Conservation (phyloP, 2,888 invertebrate genomes). For the Pelosia muscerda region DNA sequence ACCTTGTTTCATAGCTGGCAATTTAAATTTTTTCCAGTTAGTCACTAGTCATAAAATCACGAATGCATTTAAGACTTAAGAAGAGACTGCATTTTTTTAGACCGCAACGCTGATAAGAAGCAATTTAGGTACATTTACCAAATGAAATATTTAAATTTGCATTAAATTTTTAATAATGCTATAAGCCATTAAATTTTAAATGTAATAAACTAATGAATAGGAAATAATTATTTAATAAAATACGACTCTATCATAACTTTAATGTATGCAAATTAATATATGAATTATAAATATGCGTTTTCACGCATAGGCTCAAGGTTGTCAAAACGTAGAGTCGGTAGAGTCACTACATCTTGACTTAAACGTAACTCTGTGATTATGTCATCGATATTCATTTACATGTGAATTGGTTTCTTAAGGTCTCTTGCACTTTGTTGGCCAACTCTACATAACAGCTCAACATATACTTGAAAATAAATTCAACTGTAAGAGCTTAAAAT, state of each 20-base stretch:
- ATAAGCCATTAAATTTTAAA: neutral
- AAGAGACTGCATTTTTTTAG: neutral
- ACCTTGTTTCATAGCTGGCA: constrained; percentile 39
- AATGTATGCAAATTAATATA: constrained; percentile 42
- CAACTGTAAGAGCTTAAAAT: neutral
- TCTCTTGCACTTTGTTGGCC: constrained; percentile 12
- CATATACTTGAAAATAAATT: neutral
- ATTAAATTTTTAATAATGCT: neutral
- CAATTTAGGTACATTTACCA: neutral
- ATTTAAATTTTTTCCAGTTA: constrained; percentile 40
- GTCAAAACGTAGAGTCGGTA: constrained; percentile 34
- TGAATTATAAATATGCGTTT: constrained; percentile 29
- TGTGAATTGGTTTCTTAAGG: constrained; percentile 23
- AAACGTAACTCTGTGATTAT: constrained; percentile 47
- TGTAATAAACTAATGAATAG: constrained; percentile 9
- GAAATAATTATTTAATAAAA: constrained; percentile 19
- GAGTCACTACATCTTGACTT: constrained; percentile 29
- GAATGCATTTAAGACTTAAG: constrained; percentile 22
- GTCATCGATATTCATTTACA: constrained; percentile 52
- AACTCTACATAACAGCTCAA: constrained; percentile 4
- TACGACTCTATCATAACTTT: constrained; percentile 25
- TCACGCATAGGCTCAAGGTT: constrained; percentile 43
- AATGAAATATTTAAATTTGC: neutral
- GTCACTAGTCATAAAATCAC: constrained; percentile 33
- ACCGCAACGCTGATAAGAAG: neutral